Base-by-base conservation (phyloP, 2,888 invertebrate species). In the Schizotus pectinicornis region DNA sequence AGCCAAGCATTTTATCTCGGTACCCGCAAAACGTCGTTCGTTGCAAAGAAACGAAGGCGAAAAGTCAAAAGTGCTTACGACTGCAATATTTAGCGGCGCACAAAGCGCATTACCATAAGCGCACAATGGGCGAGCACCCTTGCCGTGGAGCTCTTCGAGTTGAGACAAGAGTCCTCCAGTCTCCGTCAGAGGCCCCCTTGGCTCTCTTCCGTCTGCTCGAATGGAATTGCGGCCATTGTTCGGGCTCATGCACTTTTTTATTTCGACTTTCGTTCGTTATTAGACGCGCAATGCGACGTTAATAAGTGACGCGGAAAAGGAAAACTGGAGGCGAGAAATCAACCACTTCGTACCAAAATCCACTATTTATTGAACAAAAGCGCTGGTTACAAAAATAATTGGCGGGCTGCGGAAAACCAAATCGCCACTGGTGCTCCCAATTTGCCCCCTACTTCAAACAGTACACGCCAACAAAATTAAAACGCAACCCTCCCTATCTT, bases 101-200 rank as follows among this genome's bases (percentile, higher is more conserved):
- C 70, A 74, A 72, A 74, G 72, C 64, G 71, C 69, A 74, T 74
- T 74, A 74, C 68, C 72, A 73, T 73, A 71, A 72, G 67, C 69
- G 63, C 62, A 73, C 73, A 73, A 73, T 73, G 67, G 64, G 65
- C 68, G 61, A 63, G 66, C 63, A 69, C 70, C 64, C 69, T 69
- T 67, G 69, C 57, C 63, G 52, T 62, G 61, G 64, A 68, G 62
- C 70, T 68, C 68, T 67, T 67, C 64, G 64, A 70, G 68, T 65
- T 64, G 65, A 65, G 65, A 73, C 66, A 66, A 74, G 74, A 65
- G 70, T 67, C 59, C 73, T 73, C 69, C 63, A 71, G 62, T 56
- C 57, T 67, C 70, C 70, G 65, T 67, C 69, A 64, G 67, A 63
- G 67, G 67, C 62, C 62, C 61, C 45, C 37, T 45, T 33, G 46